phyloP scores from a whole-genome alignment of 2,888 invertebrate genomes.

The Amiota mariae region DNA sequence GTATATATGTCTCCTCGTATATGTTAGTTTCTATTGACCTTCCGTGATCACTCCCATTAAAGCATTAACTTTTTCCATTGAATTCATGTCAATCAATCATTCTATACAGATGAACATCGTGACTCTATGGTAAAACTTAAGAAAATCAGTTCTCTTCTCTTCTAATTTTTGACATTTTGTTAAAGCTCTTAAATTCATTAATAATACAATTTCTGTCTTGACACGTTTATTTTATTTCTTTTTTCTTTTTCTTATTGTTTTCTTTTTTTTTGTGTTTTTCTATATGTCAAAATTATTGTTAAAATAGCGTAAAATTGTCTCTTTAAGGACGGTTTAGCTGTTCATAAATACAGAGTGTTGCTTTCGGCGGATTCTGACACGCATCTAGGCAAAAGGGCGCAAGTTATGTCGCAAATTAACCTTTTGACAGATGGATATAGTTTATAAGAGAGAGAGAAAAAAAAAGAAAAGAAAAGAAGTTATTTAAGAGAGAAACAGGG shows the following conservation, averaged over 20 bases:
- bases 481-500: too few relatives aligned
- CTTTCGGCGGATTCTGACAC: constrained; percentile 36
- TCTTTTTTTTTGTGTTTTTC: constrained; percentile 32
- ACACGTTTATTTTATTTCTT: constrained; percentile 38
- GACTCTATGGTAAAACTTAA: not conserved
- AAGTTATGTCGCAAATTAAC: constrained; percentile 67
- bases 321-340: constrained; percentile 41
- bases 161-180: constrained; percentile 23
- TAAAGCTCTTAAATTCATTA: constrained; percentile 55
- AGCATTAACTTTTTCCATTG: too few relatives aligned
- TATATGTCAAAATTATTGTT: constrained; percentile 54
- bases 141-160: not conserved
- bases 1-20: too few relatives aligned
- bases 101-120: constrained; percentile 5
- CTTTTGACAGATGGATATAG: constrained; percentile 58
- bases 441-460: constrained; percentile 21
- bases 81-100: constrained; percentile 6
- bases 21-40: too few relatives aligned
- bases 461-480: not conserved
- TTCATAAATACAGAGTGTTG: constrained; percentile 13
- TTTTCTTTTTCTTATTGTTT: too few relatives aligned
- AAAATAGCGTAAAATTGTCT: constrained; percentile 66
- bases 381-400: constrained; percentile 34
- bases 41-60: too few relatives aligned
- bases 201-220: constrained; percentile 45